These are phyloP conservation scores for Gisinianus flammeolus DNA, from an alignment of 2,888 invertebrate species.

Conservation along the genomic window DNA sequence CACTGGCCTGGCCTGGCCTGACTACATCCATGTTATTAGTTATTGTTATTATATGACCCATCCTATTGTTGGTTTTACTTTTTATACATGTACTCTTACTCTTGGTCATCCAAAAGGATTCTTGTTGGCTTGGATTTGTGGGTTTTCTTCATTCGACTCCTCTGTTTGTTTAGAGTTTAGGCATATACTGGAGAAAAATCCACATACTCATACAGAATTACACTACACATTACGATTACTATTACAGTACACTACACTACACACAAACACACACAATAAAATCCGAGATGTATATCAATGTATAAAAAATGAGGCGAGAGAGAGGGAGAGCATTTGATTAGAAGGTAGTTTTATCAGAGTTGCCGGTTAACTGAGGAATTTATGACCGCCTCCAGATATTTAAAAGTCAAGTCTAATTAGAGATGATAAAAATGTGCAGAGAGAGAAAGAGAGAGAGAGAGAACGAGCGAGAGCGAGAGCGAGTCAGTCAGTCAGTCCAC, in stretches of 20 bases:
- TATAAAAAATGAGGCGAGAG: not conserved
- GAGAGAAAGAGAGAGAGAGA: not conserved
- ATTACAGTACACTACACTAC: not conserved
- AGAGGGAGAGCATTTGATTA: slow-evolving; percentile 22
- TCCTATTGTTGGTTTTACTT: not conserved
- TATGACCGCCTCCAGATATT: slow-evolving; percentile 36
- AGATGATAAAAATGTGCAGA: slow-evolving; percentile 19
- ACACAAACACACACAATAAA: not conserved
- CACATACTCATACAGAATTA: too few relatives aligned
- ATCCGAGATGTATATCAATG: not conserved
- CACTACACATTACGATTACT: not conserved
- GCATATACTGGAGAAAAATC: not conserved
- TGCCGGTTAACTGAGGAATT: slow-evolving; percentile 31
- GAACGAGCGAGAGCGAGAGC: not conserved
- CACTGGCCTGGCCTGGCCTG: not conserved
- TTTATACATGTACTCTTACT: too few relatives aligned
- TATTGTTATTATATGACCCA: not conserved
- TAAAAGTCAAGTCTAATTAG: slow-evolving; percentile 40
- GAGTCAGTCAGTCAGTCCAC: not conserved
- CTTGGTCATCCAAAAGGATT: too few relatives aligned
- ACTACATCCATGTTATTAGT: not conserved
- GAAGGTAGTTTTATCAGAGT: slow-evolving; percentile 18
- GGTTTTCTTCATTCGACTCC: not conserved
- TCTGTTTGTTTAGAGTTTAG: not conserved
- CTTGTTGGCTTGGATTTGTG: too few relatives aligned